Conservation (phyloP, 2,113 vertebrate species). For the Romanogobio albipinnatus region DNA sequence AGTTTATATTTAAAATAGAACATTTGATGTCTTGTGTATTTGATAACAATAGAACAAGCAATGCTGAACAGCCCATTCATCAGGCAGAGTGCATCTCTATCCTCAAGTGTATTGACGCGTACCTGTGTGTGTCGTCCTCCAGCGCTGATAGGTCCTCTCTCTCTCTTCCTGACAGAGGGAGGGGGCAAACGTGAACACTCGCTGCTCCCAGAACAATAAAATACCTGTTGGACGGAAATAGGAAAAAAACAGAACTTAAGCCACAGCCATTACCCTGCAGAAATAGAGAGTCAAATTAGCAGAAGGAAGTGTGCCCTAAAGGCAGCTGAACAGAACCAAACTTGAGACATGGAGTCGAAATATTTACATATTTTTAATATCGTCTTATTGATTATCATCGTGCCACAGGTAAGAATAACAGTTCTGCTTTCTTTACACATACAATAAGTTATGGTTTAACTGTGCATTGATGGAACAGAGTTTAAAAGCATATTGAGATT, state of each 20-base stretch:
- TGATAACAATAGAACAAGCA: neutral
- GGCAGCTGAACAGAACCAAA: constrained; percentile 49
- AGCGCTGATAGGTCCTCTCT: constrained; percentile 44
- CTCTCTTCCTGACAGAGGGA: constrained; percentile 32
- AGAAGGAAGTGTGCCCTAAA: constrained; percentile 61
- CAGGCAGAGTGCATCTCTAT: neutral
- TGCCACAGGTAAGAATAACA: constrained; percentile 66
- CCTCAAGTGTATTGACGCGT: neutral
- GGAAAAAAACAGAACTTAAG: constrained; percentile 50
- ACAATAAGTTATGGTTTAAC: neutral
- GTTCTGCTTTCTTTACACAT: neutral
- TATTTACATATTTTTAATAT: constrained; percentile 61
- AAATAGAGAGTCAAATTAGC: constrained; percentile 60
- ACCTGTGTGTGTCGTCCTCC: neutral
- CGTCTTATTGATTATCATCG: constrained; percentile 57
- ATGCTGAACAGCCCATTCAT: neutral
- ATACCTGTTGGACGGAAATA: constrained; percentile 65
- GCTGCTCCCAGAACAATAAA: constrained; percentile 72
- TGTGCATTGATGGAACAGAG: neutral
- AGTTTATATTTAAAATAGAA: neutral
- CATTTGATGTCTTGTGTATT: neutral
- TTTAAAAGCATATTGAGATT: neutral
- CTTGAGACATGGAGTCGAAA: constrained; percentile 53
- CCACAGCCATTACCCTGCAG: constrained; percentile 57
- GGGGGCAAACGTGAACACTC: constrained; percentile 19